A percentile compares a stretch with the other conserved stretches of the same genome.
Conservation (phyloP, 2,113 vertebrate genomes). For the Diadophis punctatus region DNA sequence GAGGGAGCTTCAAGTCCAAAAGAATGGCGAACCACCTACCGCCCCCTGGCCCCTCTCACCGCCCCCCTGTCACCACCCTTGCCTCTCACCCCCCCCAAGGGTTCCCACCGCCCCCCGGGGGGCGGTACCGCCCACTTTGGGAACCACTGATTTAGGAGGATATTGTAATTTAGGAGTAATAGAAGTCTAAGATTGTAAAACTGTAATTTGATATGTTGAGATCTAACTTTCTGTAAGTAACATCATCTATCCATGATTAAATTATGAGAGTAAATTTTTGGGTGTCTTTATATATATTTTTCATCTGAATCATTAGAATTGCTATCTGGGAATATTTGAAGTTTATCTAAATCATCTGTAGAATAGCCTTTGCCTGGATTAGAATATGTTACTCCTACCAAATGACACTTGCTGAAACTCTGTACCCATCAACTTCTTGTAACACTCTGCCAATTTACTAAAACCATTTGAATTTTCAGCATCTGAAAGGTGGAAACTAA, state of each 20-base stretch:
- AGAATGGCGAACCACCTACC: no score
- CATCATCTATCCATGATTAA: background rate
- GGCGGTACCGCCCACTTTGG: no score
- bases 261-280: background rate
- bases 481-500: fast-evolving
- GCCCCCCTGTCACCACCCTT: no score
- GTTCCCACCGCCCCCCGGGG: no score
- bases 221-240: background rate
- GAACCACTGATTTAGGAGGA: no score
- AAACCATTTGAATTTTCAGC: slow-evolving; percentile 17
- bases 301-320: background rate
- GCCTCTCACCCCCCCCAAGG: no score
- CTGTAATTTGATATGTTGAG: background rate
- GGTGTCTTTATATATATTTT: background rate
- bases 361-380: background rate
- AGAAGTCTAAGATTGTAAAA: background rate
- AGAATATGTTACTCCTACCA: background rate
- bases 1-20: no score
- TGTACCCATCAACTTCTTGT: background rate
- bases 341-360: background rate
- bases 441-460: background rate
- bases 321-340: background rate
- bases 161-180: background rate
- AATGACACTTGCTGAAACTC: background rate
- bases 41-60: no score